Evolutionary conservation across 1,140 invertebrate genomes (phyloP).

Genomic region (Drosophila kohkoa): DNA sequence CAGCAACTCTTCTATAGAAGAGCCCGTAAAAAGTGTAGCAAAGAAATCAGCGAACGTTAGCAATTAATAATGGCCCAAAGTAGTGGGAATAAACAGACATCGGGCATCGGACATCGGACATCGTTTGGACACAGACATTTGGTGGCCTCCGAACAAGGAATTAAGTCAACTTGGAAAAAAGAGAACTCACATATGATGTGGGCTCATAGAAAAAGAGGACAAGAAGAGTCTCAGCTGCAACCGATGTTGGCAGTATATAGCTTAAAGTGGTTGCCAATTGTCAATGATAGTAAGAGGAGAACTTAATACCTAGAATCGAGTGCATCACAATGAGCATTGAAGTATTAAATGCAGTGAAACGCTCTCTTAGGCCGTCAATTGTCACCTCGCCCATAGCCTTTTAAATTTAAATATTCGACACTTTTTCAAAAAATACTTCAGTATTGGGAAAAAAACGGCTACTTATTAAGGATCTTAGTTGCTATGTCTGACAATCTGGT

Average conservation of each 20-base stretch:
- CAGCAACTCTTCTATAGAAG: slow-evolving; percentile 33
- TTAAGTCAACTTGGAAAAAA: slow-evolving; percentile 24
- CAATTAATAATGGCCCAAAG: slow-evolving; percentile 77
- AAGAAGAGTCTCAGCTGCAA: slow-evolving; percentile 45
- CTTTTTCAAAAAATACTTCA: too few species aligned
- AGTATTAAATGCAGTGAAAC: too few species aligned
- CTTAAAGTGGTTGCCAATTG: slow-evolving; percentile 3
- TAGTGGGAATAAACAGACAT: slow-evolving; percentile 52
- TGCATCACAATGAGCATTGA: too few species aligned
- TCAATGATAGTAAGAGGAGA: not conserved
- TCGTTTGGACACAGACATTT: slow-evolving; percentile 41
- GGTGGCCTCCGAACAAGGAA: slow-evolving; percentile 69
- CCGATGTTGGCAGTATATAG: slow-evolving; percentile 7
- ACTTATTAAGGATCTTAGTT: too few species aligned
- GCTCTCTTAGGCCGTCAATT: too few species aligned
- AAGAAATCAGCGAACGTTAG: slow-evolving; percentile 78
- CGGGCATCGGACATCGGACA: not conserved
- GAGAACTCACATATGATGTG: slow-evolving; percentile 40
- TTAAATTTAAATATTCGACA: too few species aligned
- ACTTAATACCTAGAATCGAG: not conserved
- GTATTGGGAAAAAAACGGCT: too few species aligned
- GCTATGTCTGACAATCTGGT: too few species aligned
- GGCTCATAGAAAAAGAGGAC: slow-evolving; percentile 21
- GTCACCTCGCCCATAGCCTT: too few species aligned
- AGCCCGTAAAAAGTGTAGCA: slow-evolving; percentile 62